phyloP scores from a whole-genome alignment of 2,888 invertebrate species.

The Dolomedes plantarius region DNA sequence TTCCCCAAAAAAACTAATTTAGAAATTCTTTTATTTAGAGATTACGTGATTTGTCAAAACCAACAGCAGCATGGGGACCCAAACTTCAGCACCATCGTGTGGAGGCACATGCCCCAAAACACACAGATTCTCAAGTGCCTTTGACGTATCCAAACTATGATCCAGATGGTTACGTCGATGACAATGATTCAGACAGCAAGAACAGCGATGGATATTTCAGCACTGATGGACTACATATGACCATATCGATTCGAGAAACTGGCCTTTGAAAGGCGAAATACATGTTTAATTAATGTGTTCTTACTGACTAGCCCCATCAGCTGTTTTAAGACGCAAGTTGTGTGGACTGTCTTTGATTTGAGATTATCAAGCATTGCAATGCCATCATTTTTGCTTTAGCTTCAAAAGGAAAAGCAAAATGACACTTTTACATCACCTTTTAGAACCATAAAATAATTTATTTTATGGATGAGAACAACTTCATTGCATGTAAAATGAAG shows the following conservation, averaged over 20 bases:
- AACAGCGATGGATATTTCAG: constrained; percentile 43
- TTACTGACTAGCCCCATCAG: not conserved
- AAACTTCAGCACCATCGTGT: constrained; percentile 74
- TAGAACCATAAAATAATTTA: no score
- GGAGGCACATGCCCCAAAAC: constrained; percentile 74
- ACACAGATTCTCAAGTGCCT: constrained; percentile 74
- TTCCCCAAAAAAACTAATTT: no score
- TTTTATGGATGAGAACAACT: no score
- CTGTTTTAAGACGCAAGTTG: no score
- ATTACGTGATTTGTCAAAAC: constrained; percentile 74
- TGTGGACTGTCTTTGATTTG: no score
- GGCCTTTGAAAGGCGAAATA: constrained; percentile 35
- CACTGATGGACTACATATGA: constrained; percentile 62
- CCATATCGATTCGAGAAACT: constrained; percentile 59
- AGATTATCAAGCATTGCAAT: no score
- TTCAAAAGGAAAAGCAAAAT: no score
- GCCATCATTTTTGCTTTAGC: no score
- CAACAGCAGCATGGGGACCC: constrained; percentile 77
- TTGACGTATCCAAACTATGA: constrained; percentile 72
- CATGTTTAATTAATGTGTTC: no score
- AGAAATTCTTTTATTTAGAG: no score
- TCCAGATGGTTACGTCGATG: constrained; percentile 61
- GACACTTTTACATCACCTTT: no score
- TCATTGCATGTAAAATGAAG: no score
- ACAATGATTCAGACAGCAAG: constrained; percentile 60